phyloP scores from a whole-genome alignment of 2,888 invertebrate species.

The Metellina segmentata region DNA sequence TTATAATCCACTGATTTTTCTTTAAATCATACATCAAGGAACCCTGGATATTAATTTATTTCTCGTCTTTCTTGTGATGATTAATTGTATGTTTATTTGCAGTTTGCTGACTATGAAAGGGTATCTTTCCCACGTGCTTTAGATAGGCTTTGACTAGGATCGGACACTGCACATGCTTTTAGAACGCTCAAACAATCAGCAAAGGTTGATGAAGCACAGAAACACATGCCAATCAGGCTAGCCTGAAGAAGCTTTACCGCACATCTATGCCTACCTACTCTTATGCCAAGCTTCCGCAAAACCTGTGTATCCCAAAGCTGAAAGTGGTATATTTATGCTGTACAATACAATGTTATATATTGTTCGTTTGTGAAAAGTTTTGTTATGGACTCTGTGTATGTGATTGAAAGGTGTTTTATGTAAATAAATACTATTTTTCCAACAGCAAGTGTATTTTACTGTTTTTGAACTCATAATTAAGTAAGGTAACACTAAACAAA shows the following conservation, averaged over 20 bases:
- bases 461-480: too few relatives aligned
- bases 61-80: too few relatives aligned
- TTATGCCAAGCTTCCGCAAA: slow-evolving; percentile 18
- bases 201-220: neutral
- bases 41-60: too few relatives aligned
- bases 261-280: neutral
- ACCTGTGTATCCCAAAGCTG: slow-evolving; percentile 20
- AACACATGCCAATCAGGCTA: neutral
- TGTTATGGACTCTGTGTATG: slow-evolving; percentile 8
- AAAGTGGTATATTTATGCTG: slow-evolving; percentile 32
- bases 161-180: slow-evolving; percentile 14
- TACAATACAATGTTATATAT: slow-evolving; percentile 29
- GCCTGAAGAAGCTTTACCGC: neutral
- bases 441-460: too few relatives aligned
- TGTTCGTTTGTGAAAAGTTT: neutral
- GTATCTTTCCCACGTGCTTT: neutral
- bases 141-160: slow-evolving; percentile 5
- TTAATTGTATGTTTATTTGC: too few relatives aligned
- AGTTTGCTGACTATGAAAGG: neutral
- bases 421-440: slow-evolving; percentile 30
- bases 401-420: slow-evolving; percentile 19
- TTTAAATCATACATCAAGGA: too few relatives aligned
- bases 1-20: too few relatives aligned
- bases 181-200: neutral
- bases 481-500: too few relatives aligned